phyloP scores from a whole-genome alignment of 1,140 invertebrate genomes.

The Homarus americanus region DNA sequence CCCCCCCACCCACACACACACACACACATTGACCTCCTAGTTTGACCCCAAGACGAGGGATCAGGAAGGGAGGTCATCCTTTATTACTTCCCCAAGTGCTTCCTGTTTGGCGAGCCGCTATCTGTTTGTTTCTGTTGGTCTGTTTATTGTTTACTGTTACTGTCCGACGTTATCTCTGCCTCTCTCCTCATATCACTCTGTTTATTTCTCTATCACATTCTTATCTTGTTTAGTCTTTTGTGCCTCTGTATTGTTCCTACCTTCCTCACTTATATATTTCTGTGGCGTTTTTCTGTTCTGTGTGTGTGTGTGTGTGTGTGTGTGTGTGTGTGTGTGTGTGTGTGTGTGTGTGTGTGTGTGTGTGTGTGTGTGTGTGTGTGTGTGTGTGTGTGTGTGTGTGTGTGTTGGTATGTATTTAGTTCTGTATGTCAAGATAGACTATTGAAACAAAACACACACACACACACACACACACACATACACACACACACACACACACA shows the following conservation, averaged over 20 bases:
- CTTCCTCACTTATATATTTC: neutral
- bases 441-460: too few species aligned
- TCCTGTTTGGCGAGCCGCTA: constrained; percentile 1
- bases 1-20: neutral
- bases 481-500: too few species aligned
- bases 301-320: neutral
- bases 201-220: neutral
- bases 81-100: neutral
- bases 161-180: neutral
- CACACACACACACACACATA: too few species aligned
- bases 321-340: neutral
- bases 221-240: neutral
- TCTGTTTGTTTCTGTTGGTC: constrained; percentile 8
- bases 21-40: neutral
- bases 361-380: constrained; percentile 9
- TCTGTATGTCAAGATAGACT: too few species aligned
- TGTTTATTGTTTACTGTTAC: constrained; percentile 6
- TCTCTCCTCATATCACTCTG: neutral
- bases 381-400: too few species aligned
- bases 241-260: neutral
- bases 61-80: neutral
- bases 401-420: too few species aligned
- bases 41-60: neutral
- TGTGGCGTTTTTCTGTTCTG: neutral
- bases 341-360: constrained; percentile 11